Evolutionary conservation across 1,140 invertebrate genomes (phyloP), one percentile per base, ranked within the genome.

Genomic region (Trichonephila clavata): DNA sequence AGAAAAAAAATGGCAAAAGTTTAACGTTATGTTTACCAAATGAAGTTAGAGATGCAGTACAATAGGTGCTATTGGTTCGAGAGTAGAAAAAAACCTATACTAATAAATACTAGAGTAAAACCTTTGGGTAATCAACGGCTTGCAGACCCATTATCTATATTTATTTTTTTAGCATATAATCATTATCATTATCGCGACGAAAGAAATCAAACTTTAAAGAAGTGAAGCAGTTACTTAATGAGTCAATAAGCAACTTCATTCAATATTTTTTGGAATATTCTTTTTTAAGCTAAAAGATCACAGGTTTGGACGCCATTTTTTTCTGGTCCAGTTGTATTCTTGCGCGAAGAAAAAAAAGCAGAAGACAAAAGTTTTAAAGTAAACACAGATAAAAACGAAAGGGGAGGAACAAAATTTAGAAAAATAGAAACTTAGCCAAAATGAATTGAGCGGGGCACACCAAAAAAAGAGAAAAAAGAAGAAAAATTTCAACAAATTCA

Each of bases 181-280:
- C 90, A 92, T 92, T 92, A 92, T 92, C 90, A 83, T 92, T 92
- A 92, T 59, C 57, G 57, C 60, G 65, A 60, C 60, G 21, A 80
- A 84, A 84, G 80, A 84, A 92, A 92, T 92, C 80, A 84, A 65
- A 84, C 77, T 61, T 86, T 71, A 60, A 61, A 81, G 87, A 90
- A 57, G 39, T 14, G 24, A 39, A 50, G 87, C 59, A 39, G 77
- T 92, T 63, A 43, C 60, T 84, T 92, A 92, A 84, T 84, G 90
- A 57, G 60, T 92, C 90, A 84, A 92, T 90, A 90, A 81, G 39
- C 89, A 81, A 92, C 77, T 65, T 18, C 57, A 27, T 63, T 21
- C 59, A n/a, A 68, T 81, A 32, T 89, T 88, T 88, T 68, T 88
- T 88, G 6, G n/a, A 80, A 57, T 80, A 43, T 83, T 91, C 59